Percentiles rank a stretch among this genome's conserved stretches.
phyloP scores from a whole-genome alignment of 1,140 invertebrate species.

The Dolichoris vasculosae region DNA sequence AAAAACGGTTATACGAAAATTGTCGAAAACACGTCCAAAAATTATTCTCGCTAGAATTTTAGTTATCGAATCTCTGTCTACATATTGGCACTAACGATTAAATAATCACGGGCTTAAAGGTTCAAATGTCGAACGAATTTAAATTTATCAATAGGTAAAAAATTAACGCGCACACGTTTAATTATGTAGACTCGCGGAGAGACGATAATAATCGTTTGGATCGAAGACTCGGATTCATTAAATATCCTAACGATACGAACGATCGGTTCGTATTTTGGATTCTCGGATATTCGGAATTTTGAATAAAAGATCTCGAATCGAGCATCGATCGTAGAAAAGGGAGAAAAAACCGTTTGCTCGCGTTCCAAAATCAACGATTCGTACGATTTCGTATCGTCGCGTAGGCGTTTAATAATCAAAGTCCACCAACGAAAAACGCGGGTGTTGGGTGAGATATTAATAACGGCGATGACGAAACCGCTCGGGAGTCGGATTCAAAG shows the following conservation, averaged over 20 bases:
- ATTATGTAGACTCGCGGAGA: not conserved
- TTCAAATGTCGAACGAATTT: not conserved
- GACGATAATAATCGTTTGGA: not conserved
- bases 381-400: too few relatives aligned
- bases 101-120: not conserved
- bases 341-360: not conserved
- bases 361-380: too few relatives aligned
- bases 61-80: constrained; percentile 21
- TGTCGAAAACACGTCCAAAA: not conserved
- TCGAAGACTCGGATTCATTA: constrained; percentile 6
- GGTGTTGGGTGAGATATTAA: too few relatives aligned
- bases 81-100: constrained; percentile 47
- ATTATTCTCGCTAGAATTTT: not conserved
- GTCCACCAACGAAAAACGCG: too few relatives aligned
- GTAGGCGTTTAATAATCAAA: too few relatives aligned
- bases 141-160: not conserved
- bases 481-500: not conserved
- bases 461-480: too few relatives aligned
- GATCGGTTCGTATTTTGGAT: too few relatives aligned
- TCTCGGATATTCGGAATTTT: not conserved
- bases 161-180: not conserved
- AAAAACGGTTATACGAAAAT: not conserved
- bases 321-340: not conserved
- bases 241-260: not conserved
- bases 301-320: not conserved